A percentile compares a stretch with the other conserved stretches of the same genome.
Conservation (phyloP, 2,113 vertebrate species). For the Hymenochirus boettgeri region DNA sequence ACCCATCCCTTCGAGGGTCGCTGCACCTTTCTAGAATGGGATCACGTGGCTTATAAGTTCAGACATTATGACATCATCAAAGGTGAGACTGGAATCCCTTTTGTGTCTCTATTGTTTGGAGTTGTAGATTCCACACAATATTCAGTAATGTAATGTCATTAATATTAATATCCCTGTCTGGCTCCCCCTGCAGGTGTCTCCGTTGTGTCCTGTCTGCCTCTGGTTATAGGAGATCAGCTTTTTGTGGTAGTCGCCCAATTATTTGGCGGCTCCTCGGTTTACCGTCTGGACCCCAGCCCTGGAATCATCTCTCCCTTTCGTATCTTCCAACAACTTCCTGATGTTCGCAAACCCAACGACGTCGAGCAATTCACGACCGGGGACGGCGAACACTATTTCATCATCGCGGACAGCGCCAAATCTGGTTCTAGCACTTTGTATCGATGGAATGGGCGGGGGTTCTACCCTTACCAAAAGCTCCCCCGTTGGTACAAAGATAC, state of each 20-base stretch:
- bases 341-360: conserved; percentile 79
- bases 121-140: too few species aligned
- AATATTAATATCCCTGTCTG: conserved; percentile 8
- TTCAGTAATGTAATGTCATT: too few species aligned
- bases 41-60: conserved; percentile 77
- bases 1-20: conserved; percentile 78
- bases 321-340: conserved; percentile 76
- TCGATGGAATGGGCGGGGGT: conserved; percentile 80
- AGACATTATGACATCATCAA: conserved; percentile 73
- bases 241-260: conserved; percentile 83
- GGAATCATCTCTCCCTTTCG: conserved; percentile 69
- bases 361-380: conserved; percentile 77
- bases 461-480: conserved; percentile 85
- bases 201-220: conserved; percentile 77
- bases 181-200: conserved; percentile 70
- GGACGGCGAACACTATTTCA: conserved; percentile 76
- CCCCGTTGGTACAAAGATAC: conserved; percentile 85
- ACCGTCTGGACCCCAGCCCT: conserved; percentile 72
- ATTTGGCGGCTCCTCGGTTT: conserved; percentile 84
- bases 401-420: conserved; percentile 83
- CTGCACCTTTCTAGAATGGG: conserved; percentile 78
- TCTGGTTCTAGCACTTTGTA: conserved; percentile 84
- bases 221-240: conserved; percentile 75
- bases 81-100: too few species aligned
- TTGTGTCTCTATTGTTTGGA: too few species aligned